Base-by-base conservation (phyloP, 2,113 vertebrate species). In the Ranitomeya variabilis region DNA sequence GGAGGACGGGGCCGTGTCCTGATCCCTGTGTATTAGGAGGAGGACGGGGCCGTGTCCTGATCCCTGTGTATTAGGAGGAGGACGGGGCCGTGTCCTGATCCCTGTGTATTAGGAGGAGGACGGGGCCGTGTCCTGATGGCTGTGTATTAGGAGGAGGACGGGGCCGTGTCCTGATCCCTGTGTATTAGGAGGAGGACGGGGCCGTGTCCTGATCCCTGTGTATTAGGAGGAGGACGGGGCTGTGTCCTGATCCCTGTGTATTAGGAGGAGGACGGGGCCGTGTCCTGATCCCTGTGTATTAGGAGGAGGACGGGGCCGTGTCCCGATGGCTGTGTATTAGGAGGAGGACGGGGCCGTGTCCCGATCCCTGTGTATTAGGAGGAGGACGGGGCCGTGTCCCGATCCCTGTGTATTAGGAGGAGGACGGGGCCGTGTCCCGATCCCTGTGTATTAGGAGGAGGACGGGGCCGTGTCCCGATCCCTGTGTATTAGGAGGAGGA, bases 361-460 rank as follows among this genome's bases (percentile, higher is more conserved):
- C 26, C 2, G 26, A 31, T 23, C 23, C 37, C n/a, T 85, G 62
- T 12, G 64, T 67, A 45, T 85, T 62, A 1, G 0, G 10, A 0
- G n/a, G 84, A 87, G 91, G 90, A 89, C 83, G 89, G 85, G 73
- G 11, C 16, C 2, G 77, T 4, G 9, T 0, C 26, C 26, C 2
- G 26, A 31, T 31, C 26, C 62, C 37, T 85, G 69, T 86, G 69
- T 62, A 60, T 81, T 60, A 81, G 80, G 80, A 83, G 21, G 76
- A 54, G 51, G 76, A 55, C 51, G 55, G 45, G 0, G n/a, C 0
- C 2, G 59, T 0, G 15, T 0, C 64, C 64, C 10, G 64, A 23
- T 7, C 0, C n/a, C 0, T 4, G 59, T 0, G 15, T 0, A 52
- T 8, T 18, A 0, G 0, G 7, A 26, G 55, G 78, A 1, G 26